Evolutionary conservation across 2,113 vertebrate species (phyloP), one percentile per base, ranked within the genome.

Genomic region (Alaudala cheleensis): DNA sequence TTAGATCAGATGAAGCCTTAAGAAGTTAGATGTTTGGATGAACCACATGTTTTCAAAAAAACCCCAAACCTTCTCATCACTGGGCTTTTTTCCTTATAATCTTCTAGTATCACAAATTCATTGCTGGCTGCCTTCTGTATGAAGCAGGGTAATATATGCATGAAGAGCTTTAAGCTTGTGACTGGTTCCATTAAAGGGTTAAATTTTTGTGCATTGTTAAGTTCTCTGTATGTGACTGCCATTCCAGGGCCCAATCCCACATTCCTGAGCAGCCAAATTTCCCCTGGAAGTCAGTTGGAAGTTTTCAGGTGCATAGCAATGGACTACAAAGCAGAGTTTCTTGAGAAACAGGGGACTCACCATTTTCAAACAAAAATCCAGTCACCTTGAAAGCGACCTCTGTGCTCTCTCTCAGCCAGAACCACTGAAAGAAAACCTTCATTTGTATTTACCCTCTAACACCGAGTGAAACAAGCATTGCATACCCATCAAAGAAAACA

Each of bases 191-290:
- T 16, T 11, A n/a, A 93, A 93, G 95, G 77, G 88, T 96, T 96
- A 96, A 96, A 42, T 56, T 93, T 96, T 78, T 78, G 69, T 11
- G 2, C 86, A 83, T 93, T 95, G 81, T 89, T 93, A 83, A 81
- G 9, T 93, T 96, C 92, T 71, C 86, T 92, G 61, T 88, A 86
- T 88, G 31, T 0, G 1, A 81, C 77, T 93, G 53, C 86, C 61
- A 90, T 90, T 88, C 86, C 17, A 5, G 88, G 90, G 92, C 57
- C 90, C 76, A 79, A 81, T 93, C 57, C 53, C 2, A 3, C 88
- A 96, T 97, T 96, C 92, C 88, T 96, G 64, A 86, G 86, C 65
- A 84, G 93, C 76, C 93, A 88, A 88, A 94, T 97, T 96, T 95
- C 65, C 79, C 76, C 90, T 93, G 80, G 80, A 96, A 94, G 80